Percentiles rank a stretch among this genome's conserved stretches.
Evolutionary conservation across 64 coral and sea anemone genomes (phyloP).

Genomic region (Cladopsammia gracilis): DNA sequence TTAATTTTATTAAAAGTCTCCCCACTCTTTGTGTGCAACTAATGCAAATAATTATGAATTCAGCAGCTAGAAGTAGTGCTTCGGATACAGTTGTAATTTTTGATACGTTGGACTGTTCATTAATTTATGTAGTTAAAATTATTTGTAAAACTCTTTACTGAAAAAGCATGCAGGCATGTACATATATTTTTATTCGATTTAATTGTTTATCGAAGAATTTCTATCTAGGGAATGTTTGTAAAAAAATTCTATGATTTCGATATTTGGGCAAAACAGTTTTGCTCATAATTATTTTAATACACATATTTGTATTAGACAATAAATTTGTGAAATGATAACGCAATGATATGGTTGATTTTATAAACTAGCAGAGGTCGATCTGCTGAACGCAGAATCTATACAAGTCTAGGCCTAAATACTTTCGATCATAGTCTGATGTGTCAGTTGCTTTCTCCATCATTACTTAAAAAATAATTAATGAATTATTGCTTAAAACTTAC

Average conservation of each 20-base stretch:
- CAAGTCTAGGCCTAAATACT: too few relatives aligned
- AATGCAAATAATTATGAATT: neutral
- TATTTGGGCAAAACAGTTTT: neutral
- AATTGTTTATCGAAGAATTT: neutral
- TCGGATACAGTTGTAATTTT: neutral
- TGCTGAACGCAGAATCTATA: too few relatives aligned
- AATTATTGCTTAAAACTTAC: too few relatives aligned
- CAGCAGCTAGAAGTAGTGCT: neutral
- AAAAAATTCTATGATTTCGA: too few relatives aligned
- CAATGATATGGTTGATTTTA: neutral
- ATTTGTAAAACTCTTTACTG: neutral
- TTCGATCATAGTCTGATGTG: too few relatives aligned
- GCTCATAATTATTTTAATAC: neutral
- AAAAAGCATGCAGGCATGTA: conserved; percentile 4
- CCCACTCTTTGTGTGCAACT: neutral
- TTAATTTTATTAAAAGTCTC: too few relatives aligned
- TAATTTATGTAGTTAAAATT: conserved; percentile 2
- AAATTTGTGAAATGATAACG: neutral
- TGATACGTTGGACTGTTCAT: neutral
- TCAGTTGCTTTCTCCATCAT: too few relatives aligned
- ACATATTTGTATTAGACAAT: neutral
- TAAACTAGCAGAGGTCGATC: too few relatives aligned
- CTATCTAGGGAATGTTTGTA: neutral
- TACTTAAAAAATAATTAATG: too few relatives aligned
- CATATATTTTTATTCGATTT: neutral